Base-by-base conservation (phyloP, 2,797 vertebrate species). In the Hoplostethus atlanticus region DNA sequence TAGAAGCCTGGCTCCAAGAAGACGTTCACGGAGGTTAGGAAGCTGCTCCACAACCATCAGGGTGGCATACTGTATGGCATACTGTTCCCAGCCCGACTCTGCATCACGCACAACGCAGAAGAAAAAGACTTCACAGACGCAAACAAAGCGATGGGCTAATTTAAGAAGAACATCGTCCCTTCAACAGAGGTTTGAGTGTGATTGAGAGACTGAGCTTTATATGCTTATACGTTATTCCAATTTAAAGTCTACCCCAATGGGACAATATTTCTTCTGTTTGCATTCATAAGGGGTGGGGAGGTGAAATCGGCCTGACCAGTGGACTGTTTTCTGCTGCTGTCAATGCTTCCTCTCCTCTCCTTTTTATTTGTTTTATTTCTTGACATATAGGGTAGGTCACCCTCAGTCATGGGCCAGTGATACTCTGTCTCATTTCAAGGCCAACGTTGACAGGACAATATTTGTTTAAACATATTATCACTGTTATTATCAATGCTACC, bases 1-100 rank as follows among this genome's bases (percentile, higher is more conserved):
- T 9, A 9, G 38, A 21, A 55, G 61, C n/a, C 36, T 52, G 5
- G 51, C 42, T n/a, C 65, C 12, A 10, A 76, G 31, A 21, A 25
- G 28, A 30, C 30, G 0, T 75, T 67, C 3, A 54, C 55, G 1
- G 66, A 71, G 13, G 77, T 74, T 28, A 73, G 36, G 42, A 73
- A 60, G 52, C 30, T 21, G 0, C 70, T 53, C 2, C 16, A 36
- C 2, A 46, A 62, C 42, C 51, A 2, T 0, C 11, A 30, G n/a
- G 53, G 55, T 5, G 34, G 64, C 60, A n/a, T n/a, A n/a, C 28
- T 59, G 12, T 53, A 52, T 5, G 69, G 69, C 0, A 55, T 71
- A 2, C 6, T 57, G 34, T 72, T 62, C n/a, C 69, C 69, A 12
- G 63, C 76, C 2, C 46, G 38, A 38, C 40, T 68, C 17, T 3